Percentiles rank a stretch among this genome's conserved stretches.
Conservation (phyloP, 2,113 vertebrate genomes). For the Dasypus novemcinctus region DNA sequence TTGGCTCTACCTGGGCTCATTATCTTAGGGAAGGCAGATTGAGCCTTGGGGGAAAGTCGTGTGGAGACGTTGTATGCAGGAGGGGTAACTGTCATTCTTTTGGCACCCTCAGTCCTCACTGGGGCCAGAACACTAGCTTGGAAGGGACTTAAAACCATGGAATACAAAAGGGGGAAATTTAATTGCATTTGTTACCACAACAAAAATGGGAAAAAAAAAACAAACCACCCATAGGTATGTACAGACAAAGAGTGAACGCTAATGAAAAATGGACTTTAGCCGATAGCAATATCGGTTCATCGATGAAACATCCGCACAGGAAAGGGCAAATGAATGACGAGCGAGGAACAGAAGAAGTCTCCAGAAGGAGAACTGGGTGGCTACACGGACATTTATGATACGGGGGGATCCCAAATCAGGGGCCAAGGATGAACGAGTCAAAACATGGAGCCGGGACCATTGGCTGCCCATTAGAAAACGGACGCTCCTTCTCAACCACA, state of each 20-base stretch:
- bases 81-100: not conserved
- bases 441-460: not conserved
- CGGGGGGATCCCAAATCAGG: not conserved
- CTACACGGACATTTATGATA: not conserved
- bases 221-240: too few species aligned
- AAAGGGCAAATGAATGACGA: not conserved
- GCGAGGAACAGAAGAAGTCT: not conserved
- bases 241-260: too few species aligned
- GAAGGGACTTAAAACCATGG: not conserved
- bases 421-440: not conserved
- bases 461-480: not conserved
- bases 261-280: too few species aligned
- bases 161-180: too few species aligned
- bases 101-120: not conserved
- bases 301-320: not conserved
- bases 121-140: not conserved
- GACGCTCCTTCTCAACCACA: not conserved
- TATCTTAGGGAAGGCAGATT: not conserved
- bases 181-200: too few species aligned
- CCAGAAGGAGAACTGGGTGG: not conserved
- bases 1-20: not conserved
- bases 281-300: too few species aligned
- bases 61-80: not conserved
- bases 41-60: not conserved
- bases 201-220: too few species aligned